These are phyloP conservation scores for Cisticola juncidis DNA, from an alignment of 2,113 vertebrate species.

Conservation along the genomic window DNA sequence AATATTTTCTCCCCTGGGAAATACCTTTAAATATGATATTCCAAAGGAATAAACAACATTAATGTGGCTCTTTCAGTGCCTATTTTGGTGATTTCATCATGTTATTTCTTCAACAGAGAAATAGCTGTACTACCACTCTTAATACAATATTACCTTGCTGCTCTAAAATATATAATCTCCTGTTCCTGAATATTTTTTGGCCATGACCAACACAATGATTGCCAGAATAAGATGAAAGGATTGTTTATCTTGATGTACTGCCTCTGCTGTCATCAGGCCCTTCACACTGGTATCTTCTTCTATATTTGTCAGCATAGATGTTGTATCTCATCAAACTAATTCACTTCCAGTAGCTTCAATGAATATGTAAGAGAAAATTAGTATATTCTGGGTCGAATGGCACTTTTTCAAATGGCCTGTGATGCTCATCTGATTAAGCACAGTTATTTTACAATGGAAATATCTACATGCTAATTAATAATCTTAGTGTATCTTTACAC, in stretches of 20 bases:
- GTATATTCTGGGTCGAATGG: background rate
- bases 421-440: background rate
- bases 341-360: background rate
- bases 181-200: background rate
- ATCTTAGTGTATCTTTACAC: background rate
- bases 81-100: background rate
- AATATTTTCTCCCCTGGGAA: background rate
- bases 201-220: background rate
- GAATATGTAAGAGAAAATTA: constrained; percentile 10
- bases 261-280: background rate
- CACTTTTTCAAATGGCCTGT: background rate
- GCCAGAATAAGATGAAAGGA: background rate
- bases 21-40: background rate
- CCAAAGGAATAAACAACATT: background rate
- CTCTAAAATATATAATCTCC: background rate
- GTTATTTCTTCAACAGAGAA: background rate
- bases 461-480: background rate
- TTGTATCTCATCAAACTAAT: background rate
- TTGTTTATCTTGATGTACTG: background rate
- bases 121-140: background rate
- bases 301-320: background rate
- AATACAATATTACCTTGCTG: background rate
- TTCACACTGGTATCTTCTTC: background rate
- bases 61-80: background rate
- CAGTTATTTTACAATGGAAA: background rate